These are phyloP conservation scores for Hypsibius dujardini DNA, from an alignment of 1,140 invertebrate species.

Conservation along the genomic window DNA sequence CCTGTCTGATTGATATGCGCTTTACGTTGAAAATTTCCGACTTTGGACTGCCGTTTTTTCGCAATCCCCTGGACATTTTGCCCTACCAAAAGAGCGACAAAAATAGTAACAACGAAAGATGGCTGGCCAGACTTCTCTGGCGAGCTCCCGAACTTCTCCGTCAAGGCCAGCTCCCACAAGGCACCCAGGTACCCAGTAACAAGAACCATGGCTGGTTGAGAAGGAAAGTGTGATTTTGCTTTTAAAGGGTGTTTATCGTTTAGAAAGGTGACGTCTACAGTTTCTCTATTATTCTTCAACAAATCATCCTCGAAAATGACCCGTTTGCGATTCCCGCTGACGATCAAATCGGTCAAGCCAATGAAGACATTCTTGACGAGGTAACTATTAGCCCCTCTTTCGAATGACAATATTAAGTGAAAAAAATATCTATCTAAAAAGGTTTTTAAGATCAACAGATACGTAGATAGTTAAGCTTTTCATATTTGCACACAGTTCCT, in stretches of 20 bases:
- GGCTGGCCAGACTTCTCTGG: constrained; percentile 44
- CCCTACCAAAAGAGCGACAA: neutral
- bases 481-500: too few relatives aligned
- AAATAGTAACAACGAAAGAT: too few relatives aligned
- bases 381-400: too few relatives aligned
- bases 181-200: constrained; percentile 35
- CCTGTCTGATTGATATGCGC: neutral
- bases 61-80: neutral
- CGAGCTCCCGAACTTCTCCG: constrained; percentile 81
- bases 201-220: neutral
- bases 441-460: too few relatives aligned
- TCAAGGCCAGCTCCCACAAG: constrained; percentile 38
- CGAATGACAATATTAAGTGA: too few relatives aligned
- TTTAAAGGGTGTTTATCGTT: constrained; percentile 31
- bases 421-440: too few relatives aligned
- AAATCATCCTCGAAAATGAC: constrained; percentile 69
- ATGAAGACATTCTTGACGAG: too few relatives aligned
- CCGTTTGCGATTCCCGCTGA: too few relatives aligned
- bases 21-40: neutral
- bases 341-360: too few relatives aligned
- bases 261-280: constrained; percentile 84
- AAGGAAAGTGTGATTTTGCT: constrained; percentile 43
- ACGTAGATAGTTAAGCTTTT: too few relatives aligned
- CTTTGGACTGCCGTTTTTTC: neutral
- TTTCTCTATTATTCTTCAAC: constrained; percentile 83